Percentiles rank a stretch among this genome's conserved stretches.
Conservation (phyloP, 2,797 vertebrate genomes). For the Saxicola maurus region DNA sequence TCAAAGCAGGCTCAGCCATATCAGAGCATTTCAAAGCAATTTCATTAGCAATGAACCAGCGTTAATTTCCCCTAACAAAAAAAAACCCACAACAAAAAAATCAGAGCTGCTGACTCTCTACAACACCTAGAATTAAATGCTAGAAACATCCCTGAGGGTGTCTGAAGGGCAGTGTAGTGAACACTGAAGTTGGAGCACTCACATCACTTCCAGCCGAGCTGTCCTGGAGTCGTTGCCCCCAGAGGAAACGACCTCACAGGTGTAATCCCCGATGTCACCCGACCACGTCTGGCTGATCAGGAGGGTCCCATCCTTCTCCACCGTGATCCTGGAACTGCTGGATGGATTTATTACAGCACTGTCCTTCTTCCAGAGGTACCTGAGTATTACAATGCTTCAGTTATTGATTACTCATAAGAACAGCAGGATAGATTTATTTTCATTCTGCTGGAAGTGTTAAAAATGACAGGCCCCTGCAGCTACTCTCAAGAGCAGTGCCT, state of each 20-base stretch:
- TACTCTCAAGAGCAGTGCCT: background rate
- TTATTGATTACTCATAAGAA: background rate
- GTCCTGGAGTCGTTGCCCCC: slow-evolving; percentile 87
- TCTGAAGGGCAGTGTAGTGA: rapidly evolving
- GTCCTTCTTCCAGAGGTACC: slow-evolving; percentile 90
- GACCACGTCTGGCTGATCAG: slow-evolving; percentile 96
- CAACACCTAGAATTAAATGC: background rate
- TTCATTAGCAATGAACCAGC: background rate
- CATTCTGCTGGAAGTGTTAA: background rate
- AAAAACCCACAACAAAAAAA: background rate
- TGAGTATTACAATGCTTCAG: slow-evolving; percentile 49
- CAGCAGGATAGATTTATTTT: background rate
- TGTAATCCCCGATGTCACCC: slow-evolving; percentile 94
- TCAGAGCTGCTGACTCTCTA: background rate
- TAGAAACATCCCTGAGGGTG: background rate
- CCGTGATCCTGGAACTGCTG: slow-evolving; percentile 80
- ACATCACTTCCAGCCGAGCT: slow-evolving; percentile 94
- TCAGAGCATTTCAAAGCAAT: background rate
- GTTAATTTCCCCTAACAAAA: background rate
- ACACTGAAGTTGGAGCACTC: slow-evolving; percentile 53
- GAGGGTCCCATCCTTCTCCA: slow-evolving; percentile 83
- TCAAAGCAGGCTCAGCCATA: background rate
- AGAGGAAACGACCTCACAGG: slow-evolving; percentile 84
- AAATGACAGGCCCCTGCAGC: background rate
- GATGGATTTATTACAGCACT: slow-evolving; percentile 70